Base-by-base conservation (phyloP, 2,888 invertebrate species). In the Idaea biselata region DNA sequence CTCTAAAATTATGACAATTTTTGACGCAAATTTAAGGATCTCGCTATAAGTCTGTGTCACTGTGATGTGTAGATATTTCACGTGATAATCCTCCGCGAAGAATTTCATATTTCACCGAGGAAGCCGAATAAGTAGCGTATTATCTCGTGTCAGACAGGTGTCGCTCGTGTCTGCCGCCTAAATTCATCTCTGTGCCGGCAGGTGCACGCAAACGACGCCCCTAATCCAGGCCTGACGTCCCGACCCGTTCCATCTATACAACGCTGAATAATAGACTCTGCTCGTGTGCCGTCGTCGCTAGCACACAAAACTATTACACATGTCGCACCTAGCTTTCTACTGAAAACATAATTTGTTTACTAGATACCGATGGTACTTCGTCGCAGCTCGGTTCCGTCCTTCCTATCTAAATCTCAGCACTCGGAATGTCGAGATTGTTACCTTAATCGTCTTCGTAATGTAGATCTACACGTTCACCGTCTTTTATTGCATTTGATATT, bases 121-220 rank as follows among this genome's bases (percentile, higher is more conserved):
- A 83, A 88, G 79, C 78, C 82, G 80, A 84, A 88, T 88, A 88
- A 88, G 88, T 85, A 87, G 84, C 84, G 85, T 86, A 86, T 87
- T 88, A 87, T 87, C 84, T 87, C 81, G 78, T 80, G 82, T 82
- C 81, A 87, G 89, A 89, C 89, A 90, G 89, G 87, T 90, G 89
- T 89, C 89, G 85, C 87, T 84, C 76, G 78, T 80, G 83, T 82
- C 85, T 82, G 77, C 81, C 79, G 78, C 78, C 83, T 85, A 87
- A 87, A 89, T 89, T 87, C 89, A 86, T 89, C 88, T 87, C 81
- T 78, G 78, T 74, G 80, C 78, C 74, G 77, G 81, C 88, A 88
- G 89, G 84, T 88, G 88, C 83, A 86, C 81, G 76, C 77, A 82
- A 83, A 80, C 81, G 84, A 82, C 76, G 79, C 79, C 73, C 73